Percentiles rank a stretch among this genome's conserved stretches.
Evolutionary conservation across 2,113 vertebrate genomes (phyloP).

Genomic region (Pogona vitticeps): DNA sequence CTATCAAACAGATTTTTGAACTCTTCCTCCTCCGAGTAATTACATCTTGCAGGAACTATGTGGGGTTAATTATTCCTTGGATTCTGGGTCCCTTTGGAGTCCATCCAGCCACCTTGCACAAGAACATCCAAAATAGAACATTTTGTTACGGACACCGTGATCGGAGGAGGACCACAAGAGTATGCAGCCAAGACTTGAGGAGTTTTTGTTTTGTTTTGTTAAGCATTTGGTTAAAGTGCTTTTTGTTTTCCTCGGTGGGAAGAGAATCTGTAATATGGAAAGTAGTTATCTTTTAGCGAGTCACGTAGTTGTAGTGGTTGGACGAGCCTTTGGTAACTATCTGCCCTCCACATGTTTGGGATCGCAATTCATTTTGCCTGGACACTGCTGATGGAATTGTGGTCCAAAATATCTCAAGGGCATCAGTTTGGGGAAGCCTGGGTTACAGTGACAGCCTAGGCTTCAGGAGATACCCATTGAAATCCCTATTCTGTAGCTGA

Average conservation of each 20-base stretch:
- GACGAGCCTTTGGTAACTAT: too few relatives aligned
- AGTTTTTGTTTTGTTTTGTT: constrained; percentile 60
- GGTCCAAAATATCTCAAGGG: too few relatives aligned
- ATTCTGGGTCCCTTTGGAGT: background rate
- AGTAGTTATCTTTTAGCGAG: background rate
- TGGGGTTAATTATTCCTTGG: constrained; percentile 43
- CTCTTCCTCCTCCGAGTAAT: constrained; percentile 20
- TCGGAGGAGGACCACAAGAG: background rate
- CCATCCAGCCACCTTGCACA: constrained; percentile 34
- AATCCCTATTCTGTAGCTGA: too few relatives aligned
- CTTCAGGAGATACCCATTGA: too few relatives aligned
- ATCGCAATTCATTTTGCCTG: too few relatives aligned
- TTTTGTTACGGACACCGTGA: constrained; percentile 35
- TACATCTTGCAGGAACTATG: constrained; percentile 36
- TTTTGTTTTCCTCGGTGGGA: constrained; percentile 45
- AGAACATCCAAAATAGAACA: constrained; percentile 41
- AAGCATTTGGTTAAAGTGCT: constrained; percentile 54
- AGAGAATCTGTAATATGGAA: constrained; percentile 43
- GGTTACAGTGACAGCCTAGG: too few relatives aligned
- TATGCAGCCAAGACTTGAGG: constrained; percentile 37
- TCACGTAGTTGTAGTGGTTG: too few relatives aligned
- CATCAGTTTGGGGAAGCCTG: too few relatives aligned
- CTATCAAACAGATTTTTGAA: background rate
- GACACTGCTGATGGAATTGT: too few relatives aligned
- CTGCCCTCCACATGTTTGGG: too few relatives aligned